Base-by-base conservation (phyloP, 2,888 invertebrate species). In the Cryptus armator region DNA sequence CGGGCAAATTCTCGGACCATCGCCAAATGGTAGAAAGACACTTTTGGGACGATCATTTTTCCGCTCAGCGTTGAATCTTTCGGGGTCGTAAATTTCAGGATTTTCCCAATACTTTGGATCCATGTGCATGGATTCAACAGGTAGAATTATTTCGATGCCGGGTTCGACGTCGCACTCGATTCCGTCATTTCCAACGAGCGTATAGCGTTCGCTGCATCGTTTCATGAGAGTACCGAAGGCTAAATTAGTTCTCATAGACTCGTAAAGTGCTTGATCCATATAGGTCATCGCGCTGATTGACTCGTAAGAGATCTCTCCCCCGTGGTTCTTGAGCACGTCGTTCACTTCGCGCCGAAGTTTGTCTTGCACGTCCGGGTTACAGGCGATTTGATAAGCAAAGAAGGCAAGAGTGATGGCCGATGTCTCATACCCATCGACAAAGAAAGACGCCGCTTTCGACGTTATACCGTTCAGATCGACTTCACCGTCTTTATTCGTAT, bases 391-490 rank as follows among this genome's bases (percentile, higher is more conserved):
- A 86, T 94, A 95, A 0, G 94, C 89, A 0, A 94, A 89, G 79
- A 94, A 95, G 5, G 93, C 92, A 51, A 95, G 89, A 0, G 94
- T 92, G 0, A 94, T 93, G 29, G 95, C 94, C 0, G 95, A 94
- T 0, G 95, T 95, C 88, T 95, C 95, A 86, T 94, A 95, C 0
- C 95, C 95, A 43, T 95, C 95, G 0, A 94, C 84, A 86, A 95
- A 95, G 87, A 95, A 95, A 1, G 95, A 93, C 1, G 95, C 89
- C 0, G 94, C 92, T 82, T 95, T 94, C 0, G 95, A 91, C 0
- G 93, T 88, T 83, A 95, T 90, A 0, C 83, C 2, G 0, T 92
- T 89, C 2, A 91, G 90, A 67, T 94, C 91, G 2, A 83, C 74
- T 10, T 89, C 85, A 7, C 72, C 85, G 81, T 83, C 70, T 83